phyloP scores from a whole-genome alignment of 2,797 vertebrate genomes.

The Arrhamphus sclerolepis region DNA sequence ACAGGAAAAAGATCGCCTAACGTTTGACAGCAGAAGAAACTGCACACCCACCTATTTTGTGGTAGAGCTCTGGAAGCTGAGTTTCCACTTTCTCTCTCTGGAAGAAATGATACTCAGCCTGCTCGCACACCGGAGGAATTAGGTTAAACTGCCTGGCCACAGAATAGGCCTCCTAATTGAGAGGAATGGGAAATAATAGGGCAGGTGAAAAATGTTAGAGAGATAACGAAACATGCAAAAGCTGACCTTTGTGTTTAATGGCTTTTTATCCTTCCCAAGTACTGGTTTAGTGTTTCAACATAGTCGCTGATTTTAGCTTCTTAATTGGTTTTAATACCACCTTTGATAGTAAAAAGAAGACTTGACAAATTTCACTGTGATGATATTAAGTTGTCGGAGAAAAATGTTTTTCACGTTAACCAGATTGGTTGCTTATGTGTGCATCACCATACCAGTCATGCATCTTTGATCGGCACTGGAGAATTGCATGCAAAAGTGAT shows the following conservation, averaged over 20 bases:
- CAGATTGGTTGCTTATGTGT: too few species aligned
- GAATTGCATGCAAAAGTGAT: too few species aligned
- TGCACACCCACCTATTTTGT: constrained; percentile 90
- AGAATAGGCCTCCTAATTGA: constrained; percentile 92
- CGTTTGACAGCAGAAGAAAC: background rate
- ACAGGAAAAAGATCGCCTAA: background rate
- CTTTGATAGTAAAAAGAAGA: background rate
- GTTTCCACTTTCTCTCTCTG: constrained; percentile 98
- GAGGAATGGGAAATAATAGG: constrained; percentile 22
- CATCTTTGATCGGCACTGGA: too few species aligned
- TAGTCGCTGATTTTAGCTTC: background rate
- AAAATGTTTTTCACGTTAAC: too few species aligned
- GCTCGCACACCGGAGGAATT: constrained; percentile 97
- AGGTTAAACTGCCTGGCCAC: constrained; percentile 98
- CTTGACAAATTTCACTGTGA: background rate
- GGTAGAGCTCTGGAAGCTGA: constrained; percentile 95
- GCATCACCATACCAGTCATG: too few species aligned
- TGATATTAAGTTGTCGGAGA: background rate
- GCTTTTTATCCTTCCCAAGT: background rate
- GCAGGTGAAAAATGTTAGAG: constrained; percentile 4
- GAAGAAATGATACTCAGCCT: constrained; percentile 98
- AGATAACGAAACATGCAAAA: constrained; percentile 12
- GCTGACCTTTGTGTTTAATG: constrained; percentile 18
- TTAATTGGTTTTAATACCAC: background rate
- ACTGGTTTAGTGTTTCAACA: background rate